These are phyloP conservation scores for Sussaba pulchella DNA, from an alignment of 2,888 invertebrate genomes.

Conservation along the genomic window DNA sequence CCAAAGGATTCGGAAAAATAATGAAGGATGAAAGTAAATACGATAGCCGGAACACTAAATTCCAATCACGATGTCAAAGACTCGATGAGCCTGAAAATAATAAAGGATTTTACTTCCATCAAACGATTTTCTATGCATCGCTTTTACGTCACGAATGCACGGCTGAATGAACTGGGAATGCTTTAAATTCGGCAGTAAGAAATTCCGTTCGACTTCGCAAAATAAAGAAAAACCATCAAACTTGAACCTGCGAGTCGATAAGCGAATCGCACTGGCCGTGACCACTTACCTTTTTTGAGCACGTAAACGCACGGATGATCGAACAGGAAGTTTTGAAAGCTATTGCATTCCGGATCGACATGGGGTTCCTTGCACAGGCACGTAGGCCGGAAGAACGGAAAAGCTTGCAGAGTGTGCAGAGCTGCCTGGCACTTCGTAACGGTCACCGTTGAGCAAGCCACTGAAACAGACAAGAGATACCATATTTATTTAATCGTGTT, in stretches of 20 bases:
- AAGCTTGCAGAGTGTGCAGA: conserved; percentile 94
- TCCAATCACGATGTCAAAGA: conserved; percentile 26
- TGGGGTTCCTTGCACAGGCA: conserved; percentile 96
- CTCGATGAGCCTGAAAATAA: conserved; percentile 12
- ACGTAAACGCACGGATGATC: conserved; percentile 97
- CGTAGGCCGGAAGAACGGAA: conserved; percentile 96
- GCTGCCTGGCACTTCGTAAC: conserved; percentile 97
- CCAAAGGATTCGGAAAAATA: not conserved
- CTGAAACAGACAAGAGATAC: conserved; percentile 86
- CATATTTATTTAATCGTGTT: not conserved
- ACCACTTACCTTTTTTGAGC: conserved; percentile 92
- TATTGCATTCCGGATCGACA: conserved; percentile 96
- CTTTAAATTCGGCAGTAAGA: not conserved
- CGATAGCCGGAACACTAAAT: conserved; percentile 10
- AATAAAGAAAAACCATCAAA: not conserved
- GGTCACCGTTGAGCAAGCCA: conserved; percentile 96
- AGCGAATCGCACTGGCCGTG: not conserved
- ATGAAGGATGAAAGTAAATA: conserved; percentile 15
- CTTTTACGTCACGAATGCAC: not conserved
- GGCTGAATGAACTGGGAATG: not conserved
- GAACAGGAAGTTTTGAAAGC: conserved; percentile 96
- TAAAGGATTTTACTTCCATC: not conserved
- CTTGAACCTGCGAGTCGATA: not conserved
- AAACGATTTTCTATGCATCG: not conserved
- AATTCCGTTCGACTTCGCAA: not conserved